Percentiles rank a stretch among this genome's conserved stretches.
These are phyloP conservation scores for Lycorma delicatula DNA, from an alignment of 1,140 invertebrate genomes.

Conservation along the genomic window DNA sequence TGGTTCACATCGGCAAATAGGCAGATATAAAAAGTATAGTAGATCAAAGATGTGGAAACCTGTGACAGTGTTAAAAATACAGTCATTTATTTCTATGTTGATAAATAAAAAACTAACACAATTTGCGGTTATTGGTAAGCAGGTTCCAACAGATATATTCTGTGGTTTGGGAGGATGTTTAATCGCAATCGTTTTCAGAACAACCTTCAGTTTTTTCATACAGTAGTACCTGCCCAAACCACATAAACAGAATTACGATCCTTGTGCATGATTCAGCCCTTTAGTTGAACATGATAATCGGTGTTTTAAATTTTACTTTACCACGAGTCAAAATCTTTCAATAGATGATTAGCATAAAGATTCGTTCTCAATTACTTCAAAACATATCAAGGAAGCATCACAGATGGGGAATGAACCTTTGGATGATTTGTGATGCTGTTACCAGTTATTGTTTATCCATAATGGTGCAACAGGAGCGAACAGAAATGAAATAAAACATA, in stretches of 20 bases:
- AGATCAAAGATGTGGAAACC: neutral
- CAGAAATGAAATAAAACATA: neutral
- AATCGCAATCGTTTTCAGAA: slow-evolving; percentile 8
- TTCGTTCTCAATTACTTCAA: slow-evolving; percentile 11
- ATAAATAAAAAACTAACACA: slow-evolving; percentile 5
- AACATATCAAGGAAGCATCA: slow-evolving; percentile 17
- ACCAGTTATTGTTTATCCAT: slow-evolving; percentile 3
- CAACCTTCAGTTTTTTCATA: slow-evolving; percentile 13
- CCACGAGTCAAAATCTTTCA: slow-evolving; percentile 6
- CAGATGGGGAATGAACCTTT: slow-evolving; percentile 19
- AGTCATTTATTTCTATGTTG: neutral
- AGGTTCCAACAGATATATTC: neutral
- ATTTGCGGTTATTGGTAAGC: neutral
- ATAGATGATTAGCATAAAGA: slow-evolving; percentile 17
- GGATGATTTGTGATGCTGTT: slow-evolving; percentile 8
- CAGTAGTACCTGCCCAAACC: neutral
- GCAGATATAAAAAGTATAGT: neutral
- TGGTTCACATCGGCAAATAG: neutral
- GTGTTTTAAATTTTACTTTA: slow-evolving; percentile 4
- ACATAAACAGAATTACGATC: slow-evolving; percentile 1
- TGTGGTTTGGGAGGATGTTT: slow-evolving; percentile 13
- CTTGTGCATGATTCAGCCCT: slow-evolving; percentile 5
- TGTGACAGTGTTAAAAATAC: neutral
- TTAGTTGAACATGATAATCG: slow-evolving; percentile 11
- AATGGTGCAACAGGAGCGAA: neutral